Conservation (phyloP, 2,888 invertebrate species). For the Chloromyia formosa region DNA sequence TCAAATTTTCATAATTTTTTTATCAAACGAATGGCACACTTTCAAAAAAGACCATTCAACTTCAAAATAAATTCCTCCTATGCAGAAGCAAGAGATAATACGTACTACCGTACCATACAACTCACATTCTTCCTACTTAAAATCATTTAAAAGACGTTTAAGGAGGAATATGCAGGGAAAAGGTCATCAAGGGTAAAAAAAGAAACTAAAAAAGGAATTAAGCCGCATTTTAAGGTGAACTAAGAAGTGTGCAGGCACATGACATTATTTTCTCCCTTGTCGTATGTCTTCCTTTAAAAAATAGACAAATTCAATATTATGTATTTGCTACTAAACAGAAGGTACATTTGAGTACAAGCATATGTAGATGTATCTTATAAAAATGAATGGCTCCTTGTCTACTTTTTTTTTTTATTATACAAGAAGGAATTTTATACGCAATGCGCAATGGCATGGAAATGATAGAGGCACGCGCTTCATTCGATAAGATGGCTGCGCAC, state of each 20-base stretch:
- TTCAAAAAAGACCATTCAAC: too few relatives aligned
- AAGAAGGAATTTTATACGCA: conserved; percentile 1
- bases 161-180: not conserved
- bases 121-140: conserved; percentile 19
- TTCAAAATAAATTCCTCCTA: too few relatives aligned
- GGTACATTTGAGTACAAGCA: not conserved
- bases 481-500: conserved; percentile 16
- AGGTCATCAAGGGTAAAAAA: conserved; percentile 31
- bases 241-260: conserved; percentile 35
- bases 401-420: not conserved
- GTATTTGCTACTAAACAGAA: conserved; percentile 33
- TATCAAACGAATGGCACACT: too few relatives aligned
- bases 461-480: conserved; percentile 8
- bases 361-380: not conserved
- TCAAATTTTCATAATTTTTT: too few relatives aligned
- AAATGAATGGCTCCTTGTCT: conserved; percentile 21
- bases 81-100: too few relatives aligned
- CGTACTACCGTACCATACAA: not conserved
- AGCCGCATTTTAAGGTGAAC: conserved; percentile 34
- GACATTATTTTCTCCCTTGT: conserved; percentile 33
- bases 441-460: not conserved
- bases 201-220: not conserved
- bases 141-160: conserved; percentile 18
- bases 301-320: conserved; percentile 36
- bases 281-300: not conserved